Percentiles rank a stretch among this genome's conserved stretches.
These are phyloP conservation scores for Phocoena sinus DNA, from an alignment of 2,113 vertebrate species.

Conservation along the genomic window DNA sequence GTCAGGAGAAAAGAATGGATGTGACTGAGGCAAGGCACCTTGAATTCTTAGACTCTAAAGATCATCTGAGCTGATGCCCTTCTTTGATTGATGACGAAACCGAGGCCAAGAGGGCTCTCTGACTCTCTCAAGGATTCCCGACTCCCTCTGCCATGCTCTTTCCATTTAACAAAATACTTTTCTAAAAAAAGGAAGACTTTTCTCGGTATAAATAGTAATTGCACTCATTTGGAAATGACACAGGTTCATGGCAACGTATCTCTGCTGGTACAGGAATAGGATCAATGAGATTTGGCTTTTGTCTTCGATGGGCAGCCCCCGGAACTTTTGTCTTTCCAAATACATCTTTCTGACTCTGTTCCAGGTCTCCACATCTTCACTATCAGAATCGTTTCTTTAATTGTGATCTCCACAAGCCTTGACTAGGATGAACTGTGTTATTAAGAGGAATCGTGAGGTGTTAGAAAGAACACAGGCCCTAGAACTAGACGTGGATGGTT, in stretches of 20 bases:
- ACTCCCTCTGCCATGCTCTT: background rate
- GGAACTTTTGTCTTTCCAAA: background rate
- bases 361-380: background rate
- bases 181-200: background rate
- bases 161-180: background rate
- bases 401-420: background rate
- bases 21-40: background rate
- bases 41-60: background rate
- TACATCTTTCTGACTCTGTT: background rate
- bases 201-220: background rate
- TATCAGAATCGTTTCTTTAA: background rate
- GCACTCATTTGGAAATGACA: background rate
- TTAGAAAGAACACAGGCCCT: background rate
- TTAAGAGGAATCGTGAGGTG: background rate
- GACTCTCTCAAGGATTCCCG: background rate
- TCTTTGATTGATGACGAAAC: background rate
- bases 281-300: background rate
- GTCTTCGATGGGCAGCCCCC: background rate
- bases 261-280: background rate
- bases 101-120: background rate
- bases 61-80: constrained; percentile 34
- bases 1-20: background rate
- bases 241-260: background rate
- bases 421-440: background rate
- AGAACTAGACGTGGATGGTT: background rate